Percentiles rank a stretch among this genome's conserved stretches.
phyloP scores from a whole-genome alignment of 2,113 vertebrate genomes.

The Siniperca chuatsi region DNA sequence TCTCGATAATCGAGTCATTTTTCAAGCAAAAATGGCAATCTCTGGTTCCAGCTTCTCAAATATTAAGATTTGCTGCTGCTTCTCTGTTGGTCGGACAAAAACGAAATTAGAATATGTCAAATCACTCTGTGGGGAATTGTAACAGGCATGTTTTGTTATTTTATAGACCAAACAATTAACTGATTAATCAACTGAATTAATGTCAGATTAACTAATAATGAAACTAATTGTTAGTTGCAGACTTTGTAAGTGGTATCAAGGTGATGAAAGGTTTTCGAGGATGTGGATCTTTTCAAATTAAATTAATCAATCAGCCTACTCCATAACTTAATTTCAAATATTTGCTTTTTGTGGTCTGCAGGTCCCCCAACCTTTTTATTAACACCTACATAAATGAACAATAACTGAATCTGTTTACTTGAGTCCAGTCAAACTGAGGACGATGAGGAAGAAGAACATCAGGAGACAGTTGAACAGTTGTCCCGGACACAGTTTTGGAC shows the following conservation, averaged over 20 bases:
- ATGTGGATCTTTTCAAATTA: not conserved
- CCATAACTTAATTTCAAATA: not conserved
- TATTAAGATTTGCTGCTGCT: not conserved
- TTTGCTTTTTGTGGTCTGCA: not conserved
- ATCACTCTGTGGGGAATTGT: not conserved
- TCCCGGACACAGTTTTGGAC: accelerated
- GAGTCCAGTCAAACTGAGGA: accelerated
- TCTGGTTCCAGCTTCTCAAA: not conserved
- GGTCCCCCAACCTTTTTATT: not conserved
- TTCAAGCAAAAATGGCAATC: not conserved
- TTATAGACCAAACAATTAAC: not conserved
- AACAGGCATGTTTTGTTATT: not conserved
- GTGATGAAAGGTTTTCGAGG: too few relatives aligned
- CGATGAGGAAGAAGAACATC: not conserved
- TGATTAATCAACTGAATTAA: not conserved
- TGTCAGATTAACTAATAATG: not conserved
- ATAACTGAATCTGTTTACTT: not conserved
- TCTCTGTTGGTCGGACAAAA: not conserved
- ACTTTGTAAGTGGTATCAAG: not conserved
- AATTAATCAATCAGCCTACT: not conserved
- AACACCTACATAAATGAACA: too few relatives aligned
- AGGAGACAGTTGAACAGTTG: not conserved
- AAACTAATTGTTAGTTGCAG: not conserved
- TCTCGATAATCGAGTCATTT: not conserved
- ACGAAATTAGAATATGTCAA: not conserved